These are phyloP conservation scores for Melangyna quadrimaculata DNA, from an alignment of 2,888 invertebrate genomes.

Conservation along the genomic window DNA sequence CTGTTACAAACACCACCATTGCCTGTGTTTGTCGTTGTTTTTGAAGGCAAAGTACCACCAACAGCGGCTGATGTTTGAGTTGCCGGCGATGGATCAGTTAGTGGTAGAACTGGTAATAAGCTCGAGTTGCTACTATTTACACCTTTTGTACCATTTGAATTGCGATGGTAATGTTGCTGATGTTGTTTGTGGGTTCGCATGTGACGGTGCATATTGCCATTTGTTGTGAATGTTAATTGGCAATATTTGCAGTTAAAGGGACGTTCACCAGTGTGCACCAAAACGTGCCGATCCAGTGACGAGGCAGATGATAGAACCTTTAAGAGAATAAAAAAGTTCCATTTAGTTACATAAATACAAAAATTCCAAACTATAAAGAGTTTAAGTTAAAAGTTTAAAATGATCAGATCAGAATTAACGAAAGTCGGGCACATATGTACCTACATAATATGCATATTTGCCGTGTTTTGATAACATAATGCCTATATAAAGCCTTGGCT, in stretches of 20 bases:
- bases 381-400: background rate
- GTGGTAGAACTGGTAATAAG: slow-evolving; percentile 43
- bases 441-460: too few species aligned
- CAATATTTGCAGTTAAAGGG: slow-evolving; percentile 91
- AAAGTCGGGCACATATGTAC: too few species aligned
- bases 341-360: background rate
- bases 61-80: slow-evolving; percentile 29
- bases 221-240: slow-evolving; percentile 91
- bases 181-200: slow-evolving; percentile 87
- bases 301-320: slow-evolving; percentile 89
- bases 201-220: slow-evolving; percentile 93
- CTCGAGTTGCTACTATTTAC: slow-evolving; percentile 55
- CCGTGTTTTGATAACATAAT: too few species aligned
- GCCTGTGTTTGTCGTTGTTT: slow-evolving; percentile 49
- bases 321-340: background rate
- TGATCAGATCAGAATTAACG: background rate
- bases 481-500: too few species aligned
- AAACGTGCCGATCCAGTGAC: slow-evolving; percentile 89
- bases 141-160: slow-evolving; percentile 74
- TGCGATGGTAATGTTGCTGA: slow-evolving; percentile 77
- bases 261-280: slow-evolving; percentile 90
- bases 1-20: slow-evolving; percentile 74
- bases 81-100: slow-evolving; percentile 53
- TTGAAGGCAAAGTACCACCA: slow-evolving; percentile 35
- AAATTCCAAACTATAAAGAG: background rate